Conservation (phyloP, 2,113 vertebrate genomes). For the Todiramphus saurophagus region DNA sequence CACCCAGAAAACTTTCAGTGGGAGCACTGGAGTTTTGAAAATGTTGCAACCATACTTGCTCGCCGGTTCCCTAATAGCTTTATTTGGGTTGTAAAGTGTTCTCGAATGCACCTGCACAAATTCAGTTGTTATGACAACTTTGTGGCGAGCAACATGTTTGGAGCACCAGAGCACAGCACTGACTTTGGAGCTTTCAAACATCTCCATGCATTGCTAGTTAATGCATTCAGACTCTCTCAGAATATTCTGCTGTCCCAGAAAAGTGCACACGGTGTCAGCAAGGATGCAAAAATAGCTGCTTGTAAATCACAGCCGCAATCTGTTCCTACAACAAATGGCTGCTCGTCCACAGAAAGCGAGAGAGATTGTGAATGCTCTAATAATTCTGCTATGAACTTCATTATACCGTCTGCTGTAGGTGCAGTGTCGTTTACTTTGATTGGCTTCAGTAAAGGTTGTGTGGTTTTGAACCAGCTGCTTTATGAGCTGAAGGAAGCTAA, state of each 20-base stretch:
- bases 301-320: conserved; percentile 43
- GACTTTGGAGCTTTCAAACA: conserved; percentile 86
- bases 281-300: conserved; percentile 65
- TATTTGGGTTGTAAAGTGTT: conserved; percentile 91
- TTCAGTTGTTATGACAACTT: conserved; percentile 97
- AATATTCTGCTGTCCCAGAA: conserved; percentile 71
- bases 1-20: conserved; percentile 90
- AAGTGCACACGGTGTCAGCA: conserved; percentile 51
- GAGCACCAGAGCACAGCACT: conserved; percentile 87
- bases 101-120: conserved; percentile 94
- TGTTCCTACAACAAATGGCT: conserved; percentile 70
- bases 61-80: conserved; percentile 84
- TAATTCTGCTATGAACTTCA: conserved; percentile 43
- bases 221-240: conserved; percentile 84
- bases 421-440: conserved; percentile 83
- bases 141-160: conserved; percentile 93
- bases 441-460: conserved; percentile 98
- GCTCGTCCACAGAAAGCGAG: conserved; percentile 64
- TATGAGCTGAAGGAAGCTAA: conserved; percentile 87
- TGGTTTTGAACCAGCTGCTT: conserved; percentile 95
- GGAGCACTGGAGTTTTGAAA: conserved; percentile 93
- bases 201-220: conserved; percentile 86
- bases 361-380: conserved; percentile 61
- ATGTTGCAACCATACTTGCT: conserved; percentile 81
- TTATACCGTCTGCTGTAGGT: conserved; percentile 63